phyloP scores from a whole-genome alignment of 2,113 vertebrate species.

The Hippolais icterina region DNA sequence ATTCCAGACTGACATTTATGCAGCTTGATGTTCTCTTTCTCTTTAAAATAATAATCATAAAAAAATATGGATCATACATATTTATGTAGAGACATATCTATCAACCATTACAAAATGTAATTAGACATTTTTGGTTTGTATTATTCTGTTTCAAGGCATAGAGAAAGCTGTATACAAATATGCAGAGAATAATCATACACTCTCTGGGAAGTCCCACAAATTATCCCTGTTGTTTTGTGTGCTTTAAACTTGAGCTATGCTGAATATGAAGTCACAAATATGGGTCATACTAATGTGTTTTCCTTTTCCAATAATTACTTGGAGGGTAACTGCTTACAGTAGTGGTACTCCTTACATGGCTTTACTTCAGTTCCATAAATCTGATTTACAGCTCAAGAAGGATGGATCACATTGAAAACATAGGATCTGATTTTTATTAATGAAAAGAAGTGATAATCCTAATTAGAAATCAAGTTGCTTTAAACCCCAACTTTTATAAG shows the following conservation, averaged over 20 bases:
- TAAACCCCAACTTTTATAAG: neutral
- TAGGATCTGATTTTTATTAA: neutral
- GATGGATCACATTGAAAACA: neutral
- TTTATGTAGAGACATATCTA: neutral
- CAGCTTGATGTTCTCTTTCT: neutral
- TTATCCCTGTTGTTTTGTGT: neutral
- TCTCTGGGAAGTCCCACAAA: neutral
- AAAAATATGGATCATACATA: neutral
- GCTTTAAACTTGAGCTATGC: neutral
- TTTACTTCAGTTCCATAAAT: neutral
- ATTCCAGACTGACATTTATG: neutral
- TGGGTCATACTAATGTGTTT: neutral
- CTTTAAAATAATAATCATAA: slow-evolving; percentile 1
- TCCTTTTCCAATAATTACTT: neutral
- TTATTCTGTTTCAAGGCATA: neutral
- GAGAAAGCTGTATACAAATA: neutral
- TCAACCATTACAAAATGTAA: neutral
- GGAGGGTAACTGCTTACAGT: neutral
- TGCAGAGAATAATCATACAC: neutral
- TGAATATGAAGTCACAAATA: neutral
- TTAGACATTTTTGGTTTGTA: neutral
- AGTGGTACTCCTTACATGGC: neutral
- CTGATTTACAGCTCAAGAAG: neutral
- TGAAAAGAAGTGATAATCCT: neutral
- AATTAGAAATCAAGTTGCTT: neutral